Evolutionary conservation across 2,113 vertebrate genomes (phyloP).

Genomic region (Oxyruncus cristatus): DNA sequence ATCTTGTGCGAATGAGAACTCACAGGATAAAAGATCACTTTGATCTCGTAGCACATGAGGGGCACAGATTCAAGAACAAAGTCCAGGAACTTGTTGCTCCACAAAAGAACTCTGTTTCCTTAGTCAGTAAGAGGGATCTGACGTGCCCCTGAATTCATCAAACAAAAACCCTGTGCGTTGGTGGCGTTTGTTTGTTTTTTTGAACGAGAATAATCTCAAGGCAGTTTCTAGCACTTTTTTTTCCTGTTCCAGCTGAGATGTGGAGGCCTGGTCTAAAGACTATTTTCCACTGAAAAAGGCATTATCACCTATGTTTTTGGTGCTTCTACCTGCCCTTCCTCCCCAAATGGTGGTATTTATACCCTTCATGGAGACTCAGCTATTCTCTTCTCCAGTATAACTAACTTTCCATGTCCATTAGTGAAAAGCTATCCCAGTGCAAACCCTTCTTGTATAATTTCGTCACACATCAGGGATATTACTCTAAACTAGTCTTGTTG

Average conservation of each 20-base stretch:
- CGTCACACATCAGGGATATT: too few relatives aligned
- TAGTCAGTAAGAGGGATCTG: not conserved
- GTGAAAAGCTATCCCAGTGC: not conserved
- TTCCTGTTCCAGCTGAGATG: not conserved
- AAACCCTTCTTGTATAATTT: not conserved
- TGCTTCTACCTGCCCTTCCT: not conserved
- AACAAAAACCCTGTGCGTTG: not conserved
- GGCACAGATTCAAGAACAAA: conserved; percentile 25
- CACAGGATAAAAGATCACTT: not conserved
- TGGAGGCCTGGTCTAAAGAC: not conserved
- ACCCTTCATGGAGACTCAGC: not conserved
- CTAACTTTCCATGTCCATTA: not conserved
- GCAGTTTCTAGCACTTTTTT: not conserved
- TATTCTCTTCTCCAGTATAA: not conserved
- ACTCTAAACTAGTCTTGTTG: not conserved
- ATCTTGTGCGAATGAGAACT: not conserved
- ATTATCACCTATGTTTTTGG: not conserved
- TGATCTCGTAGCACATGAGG: not conserved
- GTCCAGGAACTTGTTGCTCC: not conserved
- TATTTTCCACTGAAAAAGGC: not conserved
- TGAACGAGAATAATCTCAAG: not conserved
- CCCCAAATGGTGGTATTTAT: not conserved
- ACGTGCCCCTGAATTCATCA: not conserved
- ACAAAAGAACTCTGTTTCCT: not conserved
- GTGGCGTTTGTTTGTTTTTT: not conserved